Percentiles rank a stretch among this genome's conserved stretches.
These are phyloP conservation scores for Drosophila barbarae DNA, from an alignment of 2,888 invertebrate species.

Conservation along the genomic window DNA sequence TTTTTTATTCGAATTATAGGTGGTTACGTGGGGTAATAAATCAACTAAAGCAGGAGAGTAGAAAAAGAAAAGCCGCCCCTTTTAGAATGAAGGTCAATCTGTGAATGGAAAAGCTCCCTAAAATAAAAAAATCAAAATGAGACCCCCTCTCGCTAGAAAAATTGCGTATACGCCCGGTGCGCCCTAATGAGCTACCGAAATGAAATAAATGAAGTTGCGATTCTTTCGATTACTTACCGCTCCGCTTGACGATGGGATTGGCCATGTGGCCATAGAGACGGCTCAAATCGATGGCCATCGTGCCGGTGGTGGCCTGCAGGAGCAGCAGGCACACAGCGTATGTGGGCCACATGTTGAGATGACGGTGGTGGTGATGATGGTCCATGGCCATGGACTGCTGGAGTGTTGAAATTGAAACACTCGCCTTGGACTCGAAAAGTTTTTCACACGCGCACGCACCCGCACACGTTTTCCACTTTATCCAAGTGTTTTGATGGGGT, in stretches of 20 bases:
- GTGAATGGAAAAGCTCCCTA: neutral
- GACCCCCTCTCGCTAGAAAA: neutral
- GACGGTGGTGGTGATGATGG: constrained; percentile 55
- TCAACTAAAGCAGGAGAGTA: constrained; percentile 4
- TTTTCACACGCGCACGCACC: constrained; percentile 60
- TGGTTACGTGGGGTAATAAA: constrained; percentile 38
- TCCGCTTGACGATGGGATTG: constrained; percentile 78
- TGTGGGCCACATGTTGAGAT: constrained; percentile 79
- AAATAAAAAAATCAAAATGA: neutral
- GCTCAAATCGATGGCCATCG: constrained; percentile 85
- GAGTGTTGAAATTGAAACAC: constrained; percentile 54
- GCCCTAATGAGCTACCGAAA: constrained; percentile 35
- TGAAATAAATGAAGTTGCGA: constrained; percentile 3
- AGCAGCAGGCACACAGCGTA: constrained; percentile 83
- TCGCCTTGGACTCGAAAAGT: constrained; percentile 37
- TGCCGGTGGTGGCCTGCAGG: constrained; percentile 83
- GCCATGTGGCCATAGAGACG: constrained; percentile 88
- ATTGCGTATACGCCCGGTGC: constrained; percentile 35
- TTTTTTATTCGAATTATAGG: constrained; percentile 28
- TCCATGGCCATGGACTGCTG: constrained; percentile 56
- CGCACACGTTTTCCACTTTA: constrained; percentile 55
- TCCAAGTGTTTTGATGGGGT: constrained; percentile 50
- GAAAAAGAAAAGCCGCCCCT: neutral
- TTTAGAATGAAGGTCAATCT: constrained; percentile 18
- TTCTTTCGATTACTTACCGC: constrained; percentile 75